A percentile compares a stretch with the other conserved stretches of the same genome.
Conservation (phyloP, 2,797 vertebrate genomes). For the Rhabdophis nuchalis region DNA sequence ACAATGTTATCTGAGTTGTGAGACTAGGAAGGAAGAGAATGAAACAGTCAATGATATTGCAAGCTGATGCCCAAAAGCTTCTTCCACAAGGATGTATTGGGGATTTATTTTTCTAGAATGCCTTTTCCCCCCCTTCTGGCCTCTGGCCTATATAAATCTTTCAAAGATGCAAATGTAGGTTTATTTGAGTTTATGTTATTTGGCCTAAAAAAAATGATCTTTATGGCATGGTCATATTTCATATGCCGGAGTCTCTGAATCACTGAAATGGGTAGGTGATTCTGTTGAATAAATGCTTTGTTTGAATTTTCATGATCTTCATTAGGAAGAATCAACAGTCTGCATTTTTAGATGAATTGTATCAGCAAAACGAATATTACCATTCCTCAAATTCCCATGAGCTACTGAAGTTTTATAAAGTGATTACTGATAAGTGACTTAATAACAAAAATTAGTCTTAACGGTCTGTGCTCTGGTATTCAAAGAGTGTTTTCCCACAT, state of each 20-base stretch:
- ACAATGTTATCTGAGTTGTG: not conserved
- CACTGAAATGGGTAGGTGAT: not conserved
- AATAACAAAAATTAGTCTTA: constrained; percentile 7
- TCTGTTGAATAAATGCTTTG: not conserved
- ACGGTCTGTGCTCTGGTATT: not conserved
- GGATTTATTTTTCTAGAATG: not conserved
- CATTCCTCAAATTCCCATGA: constrained; percentile 11
- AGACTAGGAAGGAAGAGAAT: not conserved
- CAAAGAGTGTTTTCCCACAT: not conserved
- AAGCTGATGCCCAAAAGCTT: not conserved
- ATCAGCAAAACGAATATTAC: not conserved
- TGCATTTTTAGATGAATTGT: not conserved
- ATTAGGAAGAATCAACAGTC: not conserved
- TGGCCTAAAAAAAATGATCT: not conserved
- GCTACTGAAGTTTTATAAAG: constrained; percentile 15
- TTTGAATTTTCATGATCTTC: not conserved
- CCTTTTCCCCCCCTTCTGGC: not conserved
- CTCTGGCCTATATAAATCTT: not conserved
- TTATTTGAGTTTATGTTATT: not conserved
- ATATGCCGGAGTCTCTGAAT: not conserved
- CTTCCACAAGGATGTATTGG: not conserved
- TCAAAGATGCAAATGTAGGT: not conserved
- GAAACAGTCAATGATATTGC: not conserved
- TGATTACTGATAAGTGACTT: constrained; percentile 16
- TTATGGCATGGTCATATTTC: not conserved